phyloP scores from a whole-genome alignment of 2,113 vertebrate genomes.

The Heterochromis multidens region DNA sequence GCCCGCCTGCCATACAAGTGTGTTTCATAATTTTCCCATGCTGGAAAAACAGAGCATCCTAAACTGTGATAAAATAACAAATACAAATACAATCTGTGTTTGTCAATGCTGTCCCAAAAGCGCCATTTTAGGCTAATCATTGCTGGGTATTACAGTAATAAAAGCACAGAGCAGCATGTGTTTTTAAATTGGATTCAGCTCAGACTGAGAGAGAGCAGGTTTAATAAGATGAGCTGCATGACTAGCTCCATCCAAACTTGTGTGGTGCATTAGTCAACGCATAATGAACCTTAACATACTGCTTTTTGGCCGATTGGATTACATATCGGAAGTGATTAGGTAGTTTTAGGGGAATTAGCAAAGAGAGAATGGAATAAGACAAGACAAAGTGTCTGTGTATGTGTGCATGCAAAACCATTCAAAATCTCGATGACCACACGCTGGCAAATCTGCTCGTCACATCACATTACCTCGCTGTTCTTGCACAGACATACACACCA shows the following conservation, averaged over 20 bases:
- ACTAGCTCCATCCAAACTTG: conserved; percentile 54
- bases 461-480: conserved; percentile 34
- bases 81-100: conserved; percentile 5
- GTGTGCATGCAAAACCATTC: conserved; percentile 3
- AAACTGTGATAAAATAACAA: conserved; percentile 4
- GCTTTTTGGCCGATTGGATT: conserved; percentile 45
- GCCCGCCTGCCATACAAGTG: neutral
- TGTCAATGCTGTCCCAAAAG: conserved; percentile 7
- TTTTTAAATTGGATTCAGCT: conserved; percentile 59
- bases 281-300: conserved; percentile 55
- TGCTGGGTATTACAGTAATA: conserved; percentile 43
- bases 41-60: neutral
- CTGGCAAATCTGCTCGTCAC: conserved; percentile 52
- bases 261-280: conserved; percentile 49
- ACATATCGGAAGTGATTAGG: conserved; percentile 49
- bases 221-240: conserved; percentile 70
- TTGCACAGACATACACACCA: neutral
- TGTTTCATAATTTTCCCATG: neutral
- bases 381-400: neutral
- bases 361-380: neutral
- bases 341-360: conserved; percentile 6
- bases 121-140: conserved; percentile 7
- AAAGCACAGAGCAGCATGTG: conserved; percentile 46
- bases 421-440: conserved; percentile 31
- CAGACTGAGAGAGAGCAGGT: conserved; percentile 33